These are phyloP conservation scores for Anguilla pacifica DNA, from an alignment of 2,797 vertebrate genomes.

Conservation along the genomic window DNA sequence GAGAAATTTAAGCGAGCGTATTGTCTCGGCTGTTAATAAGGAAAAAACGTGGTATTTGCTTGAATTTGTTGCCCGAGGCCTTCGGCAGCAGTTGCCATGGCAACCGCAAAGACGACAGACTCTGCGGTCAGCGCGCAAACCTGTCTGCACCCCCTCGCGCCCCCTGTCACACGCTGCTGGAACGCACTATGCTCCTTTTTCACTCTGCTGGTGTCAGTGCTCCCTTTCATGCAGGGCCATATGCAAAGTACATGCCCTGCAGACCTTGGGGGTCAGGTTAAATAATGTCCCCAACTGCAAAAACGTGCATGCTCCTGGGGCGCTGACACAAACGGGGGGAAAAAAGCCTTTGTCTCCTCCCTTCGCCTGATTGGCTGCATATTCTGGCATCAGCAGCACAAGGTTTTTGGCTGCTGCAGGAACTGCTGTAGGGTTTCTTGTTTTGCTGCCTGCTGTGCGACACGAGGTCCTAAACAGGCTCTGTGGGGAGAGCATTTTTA, in stretches of 20 bases:
- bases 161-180: not conserved
- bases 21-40: not conserved
- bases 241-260: not conserved
- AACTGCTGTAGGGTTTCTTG: not conserved
- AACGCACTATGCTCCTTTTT: not conserved
- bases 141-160: not conserved
- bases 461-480: not conserved
- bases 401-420: not conserved
- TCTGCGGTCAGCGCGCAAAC: not conserved
- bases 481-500: not conserved
- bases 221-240: not conserved
- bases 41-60: not conserved
- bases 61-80: not conserved
- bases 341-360: not conserved
- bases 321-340: not conserved
- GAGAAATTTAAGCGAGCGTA: not conserved
- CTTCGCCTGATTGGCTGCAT: not conserved
- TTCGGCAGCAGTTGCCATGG: not conserved
- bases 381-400: not conserved
- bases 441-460: not conserved
- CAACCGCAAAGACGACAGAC: not conserved
- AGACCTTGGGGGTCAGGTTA: not conserved
- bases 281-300: not conserved
- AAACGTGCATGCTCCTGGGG: not conserved
- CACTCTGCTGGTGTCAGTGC: not conserved